Evolutionary conservation across 1,140 invertebrate species (phyloP), one percentile per base, ranked within the genome.

Genomic region (Zophobas morio): DNA sequence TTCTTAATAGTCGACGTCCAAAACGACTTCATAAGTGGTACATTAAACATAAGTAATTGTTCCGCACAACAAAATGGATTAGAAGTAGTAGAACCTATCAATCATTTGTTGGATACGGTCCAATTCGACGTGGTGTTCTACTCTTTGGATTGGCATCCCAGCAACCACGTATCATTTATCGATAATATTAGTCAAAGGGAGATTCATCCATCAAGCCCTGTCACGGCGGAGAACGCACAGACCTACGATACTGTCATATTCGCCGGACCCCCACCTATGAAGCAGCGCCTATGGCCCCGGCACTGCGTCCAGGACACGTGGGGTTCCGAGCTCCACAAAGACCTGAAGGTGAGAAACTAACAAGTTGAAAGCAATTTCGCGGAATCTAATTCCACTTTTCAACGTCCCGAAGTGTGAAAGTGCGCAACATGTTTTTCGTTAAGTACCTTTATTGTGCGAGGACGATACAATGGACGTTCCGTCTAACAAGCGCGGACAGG

Each of bases 21-120:
- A 88, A 99, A 99, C 88, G 98, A 99, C 88, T 99, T 99, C 87
- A 98, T 99, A 83, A 92, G 93, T 74, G 98, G 98, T 56, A 96
- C 96, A 6, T 90, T 99, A 70, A 94, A 98, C 82, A 95, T 99
- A 82, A 94, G 93, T 85, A 94, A 97, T 82, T 98, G 96, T 87
- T 94, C 95, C 66, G 97, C 97, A 34, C 93, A 95, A 82, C 96
- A 99, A 78, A 94, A 98, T 86, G 96, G 95, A 57, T 71, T 60
- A 56, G 95, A 96, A 89, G 94, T 97, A 40, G 92, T 97, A 74
- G 94, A 96, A 73, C 95, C 96, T 1, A 98, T 99, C 80, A 99
- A 99, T 89, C 89, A 91, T 54, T 86, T 99, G 8, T 86, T 99
- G 80, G 93, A 96, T 46, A 92, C 91, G 0, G 93, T 96, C 32